phyloP scores from a whole-genome alignment of 2,888 invertebrate species.

The Drosophila mercatorum region DNA sequence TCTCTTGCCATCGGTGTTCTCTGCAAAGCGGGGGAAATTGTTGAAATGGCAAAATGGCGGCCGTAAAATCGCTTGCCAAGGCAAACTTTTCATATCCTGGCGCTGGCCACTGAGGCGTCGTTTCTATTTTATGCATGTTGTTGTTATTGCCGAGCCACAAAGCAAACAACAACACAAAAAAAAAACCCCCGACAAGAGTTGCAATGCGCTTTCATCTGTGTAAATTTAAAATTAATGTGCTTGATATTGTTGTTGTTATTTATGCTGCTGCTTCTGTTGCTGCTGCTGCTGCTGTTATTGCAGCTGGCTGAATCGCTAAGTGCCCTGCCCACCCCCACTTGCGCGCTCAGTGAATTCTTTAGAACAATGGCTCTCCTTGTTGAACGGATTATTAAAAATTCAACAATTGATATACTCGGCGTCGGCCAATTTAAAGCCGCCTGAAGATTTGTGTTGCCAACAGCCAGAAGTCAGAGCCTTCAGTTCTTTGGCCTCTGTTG shows the following conservation, averaged over 20 bases:
- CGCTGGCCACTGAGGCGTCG: slow-evolving; percentile 50
- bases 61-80: slow-evolving; percentile 60
- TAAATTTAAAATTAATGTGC: slow-evolving; percentile 73
- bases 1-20: slow-evolving; percentile 86
- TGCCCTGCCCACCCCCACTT: slow-evolving; percentile 17
- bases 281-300: slow-evolving; percentile 30
- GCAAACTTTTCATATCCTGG: slow-evolving; percentile 55
- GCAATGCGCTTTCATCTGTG: slow-evolving; percentile 64
- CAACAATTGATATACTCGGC: slow-evolving; percentile 53
- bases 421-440: slow-evolving; percentile 46
- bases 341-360: neutral
- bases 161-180: neutral
- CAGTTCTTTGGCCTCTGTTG: slow-evolving; percentile 5
- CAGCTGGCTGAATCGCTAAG: slow-evolving; percentile 52
- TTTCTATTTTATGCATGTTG: slow-evolving; percentile 59
- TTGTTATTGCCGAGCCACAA: slow-evolving; percentile 19
- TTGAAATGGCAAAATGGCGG: slow-evolving; percentile 40
- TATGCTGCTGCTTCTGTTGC: neutral
- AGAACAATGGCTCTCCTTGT: slow-evolving; percentile 53
- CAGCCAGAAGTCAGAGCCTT: slow-evolving; percentile 42
- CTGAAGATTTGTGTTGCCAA: slow-evolving; percentile 48
- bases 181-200: slow-evolving; percentile 17
- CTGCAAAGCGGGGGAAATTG: slow-evolving; percentile 69
- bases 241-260: slow-evolving; percentile 25
- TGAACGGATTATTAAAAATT: slow-evolving; percentile 64